Evolutionary conservation across 2,888 invertebrate species (phyloP).

Genomic region (Perdita meconis): DNA sequence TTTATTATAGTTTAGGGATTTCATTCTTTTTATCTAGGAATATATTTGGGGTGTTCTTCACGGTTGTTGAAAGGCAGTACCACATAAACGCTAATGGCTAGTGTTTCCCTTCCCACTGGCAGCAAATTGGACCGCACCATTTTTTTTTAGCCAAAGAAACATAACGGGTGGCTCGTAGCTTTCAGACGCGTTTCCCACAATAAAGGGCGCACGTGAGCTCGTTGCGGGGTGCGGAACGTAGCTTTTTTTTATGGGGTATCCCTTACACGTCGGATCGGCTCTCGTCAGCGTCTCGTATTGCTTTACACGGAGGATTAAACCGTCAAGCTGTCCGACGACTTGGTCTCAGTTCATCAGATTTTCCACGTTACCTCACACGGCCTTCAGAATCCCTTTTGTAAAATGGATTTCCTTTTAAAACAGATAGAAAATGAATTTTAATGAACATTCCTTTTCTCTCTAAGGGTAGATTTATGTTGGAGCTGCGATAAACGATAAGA

Average conservation of each 20-base stretch:
- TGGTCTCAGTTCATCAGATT: constrained; percentile 27
- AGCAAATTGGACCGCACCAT: constrained; percentile 31
- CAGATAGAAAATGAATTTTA: too few relatives aligned
- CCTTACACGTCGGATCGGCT: constrained; percentile 77
- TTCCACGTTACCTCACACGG: constrained; percentile 6
- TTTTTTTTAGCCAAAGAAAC: not conserved
- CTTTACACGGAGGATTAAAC: constrained; percentile 78
- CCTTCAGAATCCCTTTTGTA: too few relatives aligned
- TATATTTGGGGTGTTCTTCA: too few relatives aligned
- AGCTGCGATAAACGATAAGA: too few relatives aligned
- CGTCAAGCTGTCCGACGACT: constrained; percentile 66
- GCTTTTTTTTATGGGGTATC: constrained; percentile 72
- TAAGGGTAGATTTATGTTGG: too few relatives aligned
- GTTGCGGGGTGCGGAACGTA: constrained; percentile 41
- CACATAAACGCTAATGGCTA: constrained; percentile 29
- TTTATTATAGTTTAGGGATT: too few relatives aligned
- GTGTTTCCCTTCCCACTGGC: not conserved
- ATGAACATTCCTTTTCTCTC: too few relatives aligned
- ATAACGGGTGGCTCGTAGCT: constrained; percentile 33
- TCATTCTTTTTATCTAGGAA: too few relatives aligned
- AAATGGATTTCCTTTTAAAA: too few relatives aligned
- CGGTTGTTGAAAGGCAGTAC: not conserved
- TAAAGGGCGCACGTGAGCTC: constrained; percentile 75
- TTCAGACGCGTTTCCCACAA: constrained; percentile 73
- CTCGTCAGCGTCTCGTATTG: constrained; percentile 77